These are phyloP conservation scores for Polypedilum vanderplanki DNA, from an alignment of 1,140 invertebrate species.

Conservation along the genomic window DNA sequence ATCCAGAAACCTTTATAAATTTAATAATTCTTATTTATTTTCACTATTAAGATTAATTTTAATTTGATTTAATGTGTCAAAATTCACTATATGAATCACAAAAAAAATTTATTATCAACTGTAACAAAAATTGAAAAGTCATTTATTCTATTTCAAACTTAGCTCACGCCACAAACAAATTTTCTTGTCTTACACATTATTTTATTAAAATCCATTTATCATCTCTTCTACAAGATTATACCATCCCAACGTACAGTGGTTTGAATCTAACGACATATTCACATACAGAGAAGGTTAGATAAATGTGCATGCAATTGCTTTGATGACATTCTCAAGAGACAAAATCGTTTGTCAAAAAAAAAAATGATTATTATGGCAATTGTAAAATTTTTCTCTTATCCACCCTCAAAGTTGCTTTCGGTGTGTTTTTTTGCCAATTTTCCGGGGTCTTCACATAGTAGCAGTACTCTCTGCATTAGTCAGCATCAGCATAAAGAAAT, in stretches of 20 bases:
- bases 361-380: conserved; percentile 10
- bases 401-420: background rate
- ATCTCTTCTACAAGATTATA: background rate
- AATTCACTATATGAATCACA: no score
- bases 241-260: background rate
- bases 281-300: background rate
- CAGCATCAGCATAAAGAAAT: conserved; percentile 26
- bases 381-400: background rate
- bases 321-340: background rate
- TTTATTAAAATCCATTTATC: conserved; percentile 28
- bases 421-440: conserved; percentile 14
- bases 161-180: conserved; percentile 11
- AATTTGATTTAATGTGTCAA: no score
- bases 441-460: background rate
- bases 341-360: conserved; percentile 26
- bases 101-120: background rate
- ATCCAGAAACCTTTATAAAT: no score
- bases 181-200: background rate
- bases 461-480: background rate
- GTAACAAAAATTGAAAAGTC: background rate
- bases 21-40: no score
- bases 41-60: no score
- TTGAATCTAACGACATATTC: background rate
- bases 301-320: background rate
- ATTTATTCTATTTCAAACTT: conserved; percentile 15